Conservation (phyloP, 2,888 invertebrate species). For the Dryocosmus kuriphilus region DNA sequence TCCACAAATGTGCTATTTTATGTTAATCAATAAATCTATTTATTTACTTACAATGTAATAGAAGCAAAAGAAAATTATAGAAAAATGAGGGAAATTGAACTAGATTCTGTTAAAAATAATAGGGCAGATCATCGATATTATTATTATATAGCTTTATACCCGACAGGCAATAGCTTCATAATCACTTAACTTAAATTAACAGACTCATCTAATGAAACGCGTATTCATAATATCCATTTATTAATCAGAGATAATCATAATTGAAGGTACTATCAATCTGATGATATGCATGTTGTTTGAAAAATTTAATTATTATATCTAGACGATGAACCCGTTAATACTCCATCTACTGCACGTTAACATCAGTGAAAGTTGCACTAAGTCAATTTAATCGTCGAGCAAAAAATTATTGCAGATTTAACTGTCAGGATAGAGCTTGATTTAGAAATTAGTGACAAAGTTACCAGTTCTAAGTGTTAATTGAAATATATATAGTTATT, state of each 20-base stretch:
- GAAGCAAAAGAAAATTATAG: neutral
- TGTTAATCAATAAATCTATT: too few relatives aligned
- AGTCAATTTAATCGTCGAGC: slow-evolving; percentile 9
- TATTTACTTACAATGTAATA: too few relatives aligned
- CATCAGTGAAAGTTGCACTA: slow-evolving; percentile 30
- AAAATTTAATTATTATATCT: slow-evolving; percentile 23
- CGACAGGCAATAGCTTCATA: neutral
- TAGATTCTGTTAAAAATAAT: neutral
- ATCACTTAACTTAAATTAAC: slow-evolving; percentile 10
- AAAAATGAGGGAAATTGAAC: neutral
- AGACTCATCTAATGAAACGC: neutral
- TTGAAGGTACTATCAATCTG: slow-evolving; percentile 22
- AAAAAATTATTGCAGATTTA: neutral
- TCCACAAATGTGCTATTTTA: neutral
- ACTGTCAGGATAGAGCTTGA: slow-evolving; percentile 22
- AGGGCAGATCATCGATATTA: neutral
- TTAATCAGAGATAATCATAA: slow-evolving; percentile 12
- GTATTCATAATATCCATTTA: neutral
- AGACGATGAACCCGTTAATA: slow-evolving; percentile 21
- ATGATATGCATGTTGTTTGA: neutral
- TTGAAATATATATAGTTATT: neutral
- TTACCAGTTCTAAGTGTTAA: neutral
- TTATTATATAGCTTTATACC: neutral
- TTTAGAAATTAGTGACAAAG: slow-evolving; percentile 10
- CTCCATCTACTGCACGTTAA: neutral